These are phyloP conservation scores for Dinocampus coccinellae DNA, from an alignment of 2,888 invertebrate species.

Conservation along the genomic window DNA sequence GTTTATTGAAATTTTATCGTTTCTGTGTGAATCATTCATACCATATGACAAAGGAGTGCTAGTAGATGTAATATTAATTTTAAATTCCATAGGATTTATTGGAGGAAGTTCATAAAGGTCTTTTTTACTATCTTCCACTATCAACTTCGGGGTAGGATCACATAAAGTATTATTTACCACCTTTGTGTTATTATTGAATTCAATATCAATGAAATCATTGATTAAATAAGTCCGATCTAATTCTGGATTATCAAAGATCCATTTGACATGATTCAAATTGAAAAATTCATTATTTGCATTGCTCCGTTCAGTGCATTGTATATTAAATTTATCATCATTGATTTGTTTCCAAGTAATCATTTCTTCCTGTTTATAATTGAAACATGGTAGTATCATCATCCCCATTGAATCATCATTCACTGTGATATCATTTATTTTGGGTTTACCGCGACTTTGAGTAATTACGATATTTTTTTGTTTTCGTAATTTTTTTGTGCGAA, in stretches of 20 bases:
- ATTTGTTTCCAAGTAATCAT: slow-evolving; percentile 56
- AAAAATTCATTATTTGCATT: background rate
- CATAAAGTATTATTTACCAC: background rate
- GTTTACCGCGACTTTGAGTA: slow-evolving; percentile 49
- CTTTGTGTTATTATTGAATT: background rate
- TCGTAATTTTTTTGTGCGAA: slow-evolving; percentile 28
- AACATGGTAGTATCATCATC: slow-evolving; percentile 62
- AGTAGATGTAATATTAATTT: slow-evolving; percentile 17
- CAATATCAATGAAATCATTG: slow-evolving; percentile 38
- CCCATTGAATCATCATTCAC: slow-evolving; percentile 62
- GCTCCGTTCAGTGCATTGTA: background rate
- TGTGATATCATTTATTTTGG: slow-evolving; percentile 64
- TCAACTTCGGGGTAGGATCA: background rate
- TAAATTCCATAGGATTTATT: slow-evolving; percentile 21
- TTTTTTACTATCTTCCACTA: background rate
- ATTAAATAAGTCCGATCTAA: slow-evolving; percentile 50
- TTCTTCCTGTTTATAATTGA: slow-evolving; percentile 30
- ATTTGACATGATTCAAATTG: slow-evolving; percentile 14
- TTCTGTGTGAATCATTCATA: background rate
- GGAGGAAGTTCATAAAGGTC: background rate
- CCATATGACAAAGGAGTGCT: slow-evolving; percentile 21
- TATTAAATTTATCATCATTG: slow-evolving; percentile 24
- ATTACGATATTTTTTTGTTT: slow-evolving; percentile 38
- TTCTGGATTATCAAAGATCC: slow-evolving; percentile 34
- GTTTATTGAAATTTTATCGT: background rate